These are phyloP conservation scores for Hemibagrus wyckioides DNA, from an alignment of 2,113 vertebrate genomes.

Conservation along the genomic window DNA sequence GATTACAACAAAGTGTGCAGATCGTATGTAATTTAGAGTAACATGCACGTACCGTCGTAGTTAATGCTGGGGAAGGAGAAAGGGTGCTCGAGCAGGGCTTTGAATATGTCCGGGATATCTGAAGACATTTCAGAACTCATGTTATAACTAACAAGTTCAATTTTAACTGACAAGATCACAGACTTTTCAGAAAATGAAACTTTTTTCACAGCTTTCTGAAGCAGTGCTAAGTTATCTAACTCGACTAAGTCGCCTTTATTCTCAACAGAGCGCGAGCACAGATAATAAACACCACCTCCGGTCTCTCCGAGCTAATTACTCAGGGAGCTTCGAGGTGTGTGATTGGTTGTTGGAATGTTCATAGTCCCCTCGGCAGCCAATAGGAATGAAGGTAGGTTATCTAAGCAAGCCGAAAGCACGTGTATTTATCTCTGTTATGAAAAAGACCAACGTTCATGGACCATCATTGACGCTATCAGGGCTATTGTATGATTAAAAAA, in stretches of 20 bases:
- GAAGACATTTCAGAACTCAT: conserved; percentile 58
- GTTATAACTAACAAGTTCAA: background rate
- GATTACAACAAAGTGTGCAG: background rate
- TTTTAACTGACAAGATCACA: background rate
- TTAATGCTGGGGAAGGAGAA: conserved; percentile 77
- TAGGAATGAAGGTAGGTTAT: conserved; percentile 25
- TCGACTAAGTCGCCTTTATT: background rate
- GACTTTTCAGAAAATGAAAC: background rate
- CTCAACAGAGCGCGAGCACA: background rate
- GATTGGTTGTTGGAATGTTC: conserved; percentile 27
- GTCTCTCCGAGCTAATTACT: background rate
- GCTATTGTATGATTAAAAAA: background rate
- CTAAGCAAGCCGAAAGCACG: conserved; percentile 29
- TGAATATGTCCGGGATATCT: conserved; percentile 91
- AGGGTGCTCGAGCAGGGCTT: conserved; percentile 84
- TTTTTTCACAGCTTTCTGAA: background rate
- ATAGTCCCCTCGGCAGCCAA: background rate
- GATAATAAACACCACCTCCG: conserved; percentile 49
- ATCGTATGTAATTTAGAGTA: background rate
- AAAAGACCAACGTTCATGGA: background rate
- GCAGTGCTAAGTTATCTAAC: conserved; percentile 58
- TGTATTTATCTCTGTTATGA: background rate
- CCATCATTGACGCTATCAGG: background rate
- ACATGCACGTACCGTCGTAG: conserved; percentile 64
- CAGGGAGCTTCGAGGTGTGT: background rate